A percentile compares a stretch with the other conserved stretches of the same genome.
Evolutionary conservation across 2,113 vertebrate genomes (phyloP).

Genomic region (Aspiorhynchus laticeps): DNA sequence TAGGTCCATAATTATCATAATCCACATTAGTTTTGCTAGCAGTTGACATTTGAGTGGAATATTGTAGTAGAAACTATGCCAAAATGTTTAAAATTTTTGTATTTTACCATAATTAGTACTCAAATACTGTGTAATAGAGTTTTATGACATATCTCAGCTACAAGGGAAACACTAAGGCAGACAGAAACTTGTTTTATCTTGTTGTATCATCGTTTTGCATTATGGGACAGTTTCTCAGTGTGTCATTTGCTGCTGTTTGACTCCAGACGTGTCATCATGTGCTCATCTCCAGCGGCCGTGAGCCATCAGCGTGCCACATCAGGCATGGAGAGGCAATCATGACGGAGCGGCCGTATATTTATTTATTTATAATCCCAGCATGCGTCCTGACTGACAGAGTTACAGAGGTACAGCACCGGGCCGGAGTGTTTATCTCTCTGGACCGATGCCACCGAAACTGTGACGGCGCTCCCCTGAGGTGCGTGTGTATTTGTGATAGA

Average conservation of each 20-base stretch:
- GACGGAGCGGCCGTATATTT: conserved; percentile 55
- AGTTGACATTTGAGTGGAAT: not conserved
- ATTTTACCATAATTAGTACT: not conserved
- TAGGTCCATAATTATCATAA: not conserved
- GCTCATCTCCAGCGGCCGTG: conserved; percentile 68
- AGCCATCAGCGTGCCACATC: conserved; percentile 74
- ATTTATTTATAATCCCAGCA: conserved; percentile 70
- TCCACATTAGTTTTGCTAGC: not conserved
- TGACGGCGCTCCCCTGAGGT: conserved; percentile 56
- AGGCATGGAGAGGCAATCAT: conserved; percentile 78
- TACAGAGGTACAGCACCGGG: conserved; percentile 62
- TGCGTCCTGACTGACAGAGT: conserved; percentile 68
- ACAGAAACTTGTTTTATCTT: conserved; percentile 1
- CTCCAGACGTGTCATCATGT: conserved; percentile 66
- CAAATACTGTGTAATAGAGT: not conserved
- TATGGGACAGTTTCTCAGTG: conserved; percentile 61
- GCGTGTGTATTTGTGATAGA: conserved; percentile 58
- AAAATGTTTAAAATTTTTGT: not conserved
- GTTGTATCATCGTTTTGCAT: conserved; percentile 21
- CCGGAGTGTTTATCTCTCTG: conserved; percentile 59
- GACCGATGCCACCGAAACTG: conserved; percentile 34
- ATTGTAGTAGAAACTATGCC: not conserved
- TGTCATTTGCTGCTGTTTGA: conserved; percentile 73
- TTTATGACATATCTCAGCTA: not conserved
- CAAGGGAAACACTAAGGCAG: not conserved